Evolutionary conservation across 2,888 invertebrate genomes (phyloP).

Genomic region (Listrodromus nycthemerus): DNA sequence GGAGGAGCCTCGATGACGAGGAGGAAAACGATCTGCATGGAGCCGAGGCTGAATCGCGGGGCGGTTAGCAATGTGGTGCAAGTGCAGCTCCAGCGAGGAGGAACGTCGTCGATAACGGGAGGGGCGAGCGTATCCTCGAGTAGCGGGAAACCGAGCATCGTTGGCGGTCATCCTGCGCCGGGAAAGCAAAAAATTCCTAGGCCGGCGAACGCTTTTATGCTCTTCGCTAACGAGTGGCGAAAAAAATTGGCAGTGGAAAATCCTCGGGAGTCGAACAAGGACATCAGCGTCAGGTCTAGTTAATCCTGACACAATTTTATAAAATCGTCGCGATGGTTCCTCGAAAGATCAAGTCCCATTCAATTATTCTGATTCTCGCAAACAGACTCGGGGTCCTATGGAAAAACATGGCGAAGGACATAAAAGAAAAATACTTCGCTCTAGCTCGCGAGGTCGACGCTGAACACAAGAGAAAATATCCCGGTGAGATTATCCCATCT

Average conservation of each 20-base stretch:
- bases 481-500: constrained; percentile 83
- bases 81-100: constrained; percentile 69
- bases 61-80: constrained; percentile 68
- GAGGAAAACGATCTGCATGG: constrained; percentile 72
- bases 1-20: constrained; percentile 38
- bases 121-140: constrained; percentile 61
- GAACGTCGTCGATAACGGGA: constrained; percentile 42
- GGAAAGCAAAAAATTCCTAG: constrained; percentile 86
- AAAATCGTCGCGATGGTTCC: background rate
- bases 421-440: constrained; percentile 86
- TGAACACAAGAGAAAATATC: constrained; percentile 88
- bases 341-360: background rate
- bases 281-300: constrained; percentile 86
- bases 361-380: constrained; percentile 9
- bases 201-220: constrained; percentile 88
- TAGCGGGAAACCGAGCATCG: constrained; percentile 66
- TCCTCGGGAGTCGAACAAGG: constrained; percentile 87
- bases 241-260: constrained; percentile 86
- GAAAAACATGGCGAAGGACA: constrained; percentile 86
- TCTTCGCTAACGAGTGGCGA: constrained; percentile 88
- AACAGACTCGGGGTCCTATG: constrained; percentile 86
- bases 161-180: constrained; percentile 64
- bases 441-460: constrained; percentile 86
- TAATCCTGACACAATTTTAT: background rate
- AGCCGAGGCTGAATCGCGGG: constrained; percentile 69